Evolutionary conservation across 2,888 invertebrate species (phyloP).

Genomic region (Nebria brevicollis): DNA sequence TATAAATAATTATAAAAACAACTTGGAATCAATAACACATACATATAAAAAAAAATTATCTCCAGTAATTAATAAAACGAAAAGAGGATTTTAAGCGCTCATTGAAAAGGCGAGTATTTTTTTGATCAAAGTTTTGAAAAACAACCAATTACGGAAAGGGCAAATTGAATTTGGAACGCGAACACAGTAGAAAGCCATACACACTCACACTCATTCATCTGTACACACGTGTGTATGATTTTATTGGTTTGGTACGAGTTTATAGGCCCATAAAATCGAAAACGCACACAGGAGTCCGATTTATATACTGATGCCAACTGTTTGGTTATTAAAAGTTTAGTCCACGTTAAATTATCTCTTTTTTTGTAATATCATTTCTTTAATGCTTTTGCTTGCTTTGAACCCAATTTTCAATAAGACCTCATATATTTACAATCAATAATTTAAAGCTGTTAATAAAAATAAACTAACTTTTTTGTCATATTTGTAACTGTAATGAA

Average conservation of each 20-base stretch:
- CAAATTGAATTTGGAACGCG: constrained; percentile 39
- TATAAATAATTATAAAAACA: neutral
- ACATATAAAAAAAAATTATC: constrained; percentile 25
- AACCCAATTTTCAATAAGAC: neutral
- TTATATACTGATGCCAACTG: constrained; percentile 41
- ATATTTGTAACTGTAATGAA: no score
- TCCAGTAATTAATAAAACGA: constrained; percentile 40
- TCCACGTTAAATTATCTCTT: constrained; percentile 13
- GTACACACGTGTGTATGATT: constrained; percentile 43
- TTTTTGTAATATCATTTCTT: constrained; percentile 7
- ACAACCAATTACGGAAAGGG: constrained; percentile 45
- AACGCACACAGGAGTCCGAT: constrained; percentile 33
- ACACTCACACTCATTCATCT: constrained; percentile 2
- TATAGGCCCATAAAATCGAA: constrained; percentile 43
- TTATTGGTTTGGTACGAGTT: constrained; percentile 39
- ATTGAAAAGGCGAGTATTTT: constrained; percentile 45
- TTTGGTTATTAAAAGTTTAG: constrained; percentile 41
- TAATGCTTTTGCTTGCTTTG: neutral
- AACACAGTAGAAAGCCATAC: neutral
- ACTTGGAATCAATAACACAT: neutral
- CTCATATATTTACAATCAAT: neutral
- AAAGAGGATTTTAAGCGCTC: constrained; percentile 41
- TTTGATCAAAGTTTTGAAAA: constrained; percentile 43
- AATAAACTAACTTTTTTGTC: no score
- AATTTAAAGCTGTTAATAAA: no score